Base-by-base conservation (phyloP, 2,113 vertebrate species). In the Tragelaphus scriptus region DNA sequence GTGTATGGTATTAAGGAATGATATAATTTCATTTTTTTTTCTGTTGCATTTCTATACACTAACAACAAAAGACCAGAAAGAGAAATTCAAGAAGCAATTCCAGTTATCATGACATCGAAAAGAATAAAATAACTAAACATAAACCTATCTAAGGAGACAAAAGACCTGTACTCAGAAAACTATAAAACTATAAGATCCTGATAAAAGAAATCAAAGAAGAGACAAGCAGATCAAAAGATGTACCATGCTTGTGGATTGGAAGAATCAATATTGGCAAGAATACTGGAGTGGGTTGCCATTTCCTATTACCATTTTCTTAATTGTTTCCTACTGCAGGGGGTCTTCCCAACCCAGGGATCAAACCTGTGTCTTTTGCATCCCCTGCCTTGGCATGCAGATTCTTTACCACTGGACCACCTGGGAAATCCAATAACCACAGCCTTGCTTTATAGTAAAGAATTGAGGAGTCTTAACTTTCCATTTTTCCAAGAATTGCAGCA, bases 301-400 rank as follows among this genome's bases (percentile, higher is more conserved):
- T 23, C n/a, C 68, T 71, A 71, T 30, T 63, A 63, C 13, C 13
- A 30, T 30, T 63, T 63, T 63, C 13, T 30, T 30, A 63, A 30
- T 30, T 63, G 61, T 63, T 63, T 63, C n/a, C 68, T 71, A 40
- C n/a, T 71, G n/a, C n/a, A 71, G n/a, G 68, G n/a, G n/a, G 5
- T 71, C 68, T 71, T 40, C 10, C 68, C n/a, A 71, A 40, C 19
- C 68, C n/a, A 71, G 10, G 10, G 9, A 40, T 71, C 68, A 71
- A 71, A 19, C 19, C 19, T 40, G 2, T 71, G n/a, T 71, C n/a
- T 40, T 40, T 40, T 40, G 68, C 1, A 0, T 21, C 2, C 68
- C 19, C 10, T 71, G 19, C n/a, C n/a, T 71, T 71, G n/a, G n/a
- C n/a, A 71, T n/a, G n/a, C 68, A 40, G 68, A 71, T 71, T 71